Evolutionary conservation across 2,888 invertebrate species (phyloP).

Genomic region (Mesorhabditis spiculigera): DNA sequence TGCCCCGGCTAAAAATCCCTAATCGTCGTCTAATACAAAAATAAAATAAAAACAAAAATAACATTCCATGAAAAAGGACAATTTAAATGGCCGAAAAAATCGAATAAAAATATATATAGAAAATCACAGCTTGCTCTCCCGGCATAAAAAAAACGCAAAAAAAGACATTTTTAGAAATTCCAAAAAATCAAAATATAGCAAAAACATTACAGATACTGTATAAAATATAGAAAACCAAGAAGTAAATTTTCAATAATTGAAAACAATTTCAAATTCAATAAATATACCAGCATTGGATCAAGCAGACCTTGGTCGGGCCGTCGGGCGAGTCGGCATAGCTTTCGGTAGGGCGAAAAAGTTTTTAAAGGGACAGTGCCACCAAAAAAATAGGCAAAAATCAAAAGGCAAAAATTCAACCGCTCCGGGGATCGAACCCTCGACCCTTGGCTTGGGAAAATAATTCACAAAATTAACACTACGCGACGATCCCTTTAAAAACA

Average conservation of each 20-base stretch:
- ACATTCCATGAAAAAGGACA: neutral
- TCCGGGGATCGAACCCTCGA: too few species aligned
- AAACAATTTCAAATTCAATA: neutral
- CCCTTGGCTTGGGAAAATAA: too few species aligned
- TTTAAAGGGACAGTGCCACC: neutral
- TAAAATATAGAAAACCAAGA: neutral
- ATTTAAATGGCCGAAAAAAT: neutral
- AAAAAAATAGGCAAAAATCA: neutral
- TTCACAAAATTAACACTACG: too few species aligned
- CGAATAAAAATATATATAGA: too few species aligned
- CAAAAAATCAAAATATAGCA: neutral
- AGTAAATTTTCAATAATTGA: neutral
- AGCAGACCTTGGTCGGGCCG: neutral
- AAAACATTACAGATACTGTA: neutral
- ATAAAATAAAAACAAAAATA: neutral
- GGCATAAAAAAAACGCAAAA: neutral
- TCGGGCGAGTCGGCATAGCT: neutral
- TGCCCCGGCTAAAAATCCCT: constrained; percentile 2
- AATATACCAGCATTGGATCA: neutral
- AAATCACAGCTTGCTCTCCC: too few species aligned
- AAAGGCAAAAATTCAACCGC: neutral
- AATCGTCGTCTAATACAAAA: neutral
- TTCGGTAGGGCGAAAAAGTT: too few species aligned
- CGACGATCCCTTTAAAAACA: too few species aligned
- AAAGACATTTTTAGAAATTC: neutral